Evolutionary conservation across 2,888 invertebrate species (phyloP), one percentile per base, ranked within the genome.

Genomic region (Sarcophaga variegata): DNA sequence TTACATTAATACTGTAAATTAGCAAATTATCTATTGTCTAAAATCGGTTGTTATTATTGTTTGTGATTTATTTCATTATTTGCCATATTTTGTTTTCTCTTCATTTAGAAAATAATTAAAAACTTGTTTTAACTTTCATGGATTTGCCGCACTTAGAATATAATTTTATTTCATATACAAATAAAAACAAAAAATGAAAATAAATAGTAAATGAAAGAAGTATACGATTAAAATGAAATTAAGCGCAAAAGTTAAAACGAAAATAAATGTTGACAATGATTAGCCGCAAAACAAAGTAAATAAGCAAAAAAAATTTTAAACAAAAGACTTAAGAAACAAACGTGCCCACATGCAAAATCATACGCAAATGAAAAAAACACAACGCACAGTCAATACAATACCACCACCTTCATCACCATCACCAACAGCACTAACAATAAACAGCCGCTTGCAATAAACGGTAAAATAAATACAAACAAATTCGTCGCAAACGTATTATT

Each of bases 321-420:
- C 71, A 82, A 82, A 83, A 83, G 83, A 83, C 78, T 78, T 74
- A 67, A 83, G 83, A 83, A n/a, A 74, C 67, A 69, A 83, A 83
- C 78, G 72, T 83, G 83, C 62, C 83, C 78, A 83, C 78, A 49
- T 72, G 22, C 22, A 47, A 72, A 37, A 60, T 20, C 14, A 54
- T 54, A 37, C 37, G 37, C 37, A 37, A 37, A 37, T 37, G 37
- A 8, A 37, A 66, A 3, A 45, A 54, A 71, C 25, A 20, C 27
- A 63, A 69, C n/a, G 8, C 47, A 62, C n/a, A 64, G 37, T 63
- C 64, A 59, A 1, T n/a, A 14, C 37, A 81, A 81, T 37, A 60
- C 79, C 12, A 37, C 37, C 37, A 37, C 10, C 37, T 37, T 37
- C 10, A 37, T 37, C 37, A 37, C 37, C 37, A 37, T 8, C 37